phyloP scores from a whole-genome alignment of 2,888 invertebrate species.

The Caradrina kadenii region DNA sequence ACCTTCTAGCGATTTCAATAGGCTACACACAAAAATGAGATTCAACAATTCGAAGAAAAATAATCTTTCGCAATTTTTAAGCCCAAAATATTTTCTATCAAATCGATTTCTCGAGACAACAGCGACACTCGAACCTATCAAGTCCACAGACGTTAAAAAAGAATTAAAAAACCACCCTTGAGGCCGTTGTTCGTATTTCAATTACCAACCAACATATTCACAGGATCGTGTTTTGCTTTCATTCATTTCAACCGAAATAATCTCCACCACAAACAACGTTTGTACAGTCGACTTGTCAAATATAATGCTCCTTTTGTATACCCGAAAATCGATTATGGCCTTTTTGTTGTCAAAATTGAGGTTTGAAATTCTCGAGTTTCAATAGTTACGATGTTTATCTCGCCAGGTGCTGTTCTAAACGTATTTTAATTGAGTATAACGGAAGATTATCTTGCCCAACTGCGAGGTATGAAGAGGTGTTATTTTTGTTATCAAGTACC shows the following conservation, averaged over 20 bases:
- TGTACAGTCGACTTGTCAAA: conserved; percentile 89
- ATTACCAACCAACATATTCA: conserved; percentile 86
- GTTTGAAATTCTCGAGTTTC: conserved; percentile 88
- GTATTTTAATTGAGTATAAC: conserved; percentile 86
- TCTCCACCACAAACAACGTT: conserved; percentile 89
- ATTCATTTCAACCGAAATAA: conserved; percentile 90
- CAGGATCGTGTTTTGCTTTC: conserved; percentile 89
- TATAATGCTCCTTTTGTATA: conserved; percentile 87
- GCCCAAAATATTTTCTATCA: conserved; percentile 53
- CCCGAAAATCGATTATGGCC: conserved; percentile 89
- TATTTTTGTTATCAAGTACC: conserved; percentile 45
- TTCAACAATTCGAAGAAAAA: conserved; percentile 11
- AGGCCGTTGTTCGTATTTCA: conserved; percentile 86
- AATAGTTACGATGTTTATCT: conserved; percentile 89
- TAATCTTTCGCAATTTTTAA: conserved; percentile 19
- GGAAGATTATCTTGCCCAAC: conserved; percentile 64
- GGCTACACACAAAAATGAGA: background rate
- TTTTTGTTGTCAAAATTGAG: conserved; percentile 91
- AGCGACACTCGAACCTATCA: conserved; percentile 73
- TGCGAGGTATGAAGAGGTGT: conserved; percentile 48
- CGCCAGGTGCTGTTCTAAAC: conserved; percentile 87
- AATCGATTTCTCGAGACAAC: conserved; percentile 63
- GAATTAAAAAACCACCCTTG: conserved; percentile 79
- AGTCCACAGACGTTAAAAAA: conserved; percentile 65
- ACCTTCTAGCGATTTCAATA: conserved; percentile 3